Evolutionary conservation across 1,140 invertebrate species (phyloP).

Genomic region (Orussus abietinus): DNA sequence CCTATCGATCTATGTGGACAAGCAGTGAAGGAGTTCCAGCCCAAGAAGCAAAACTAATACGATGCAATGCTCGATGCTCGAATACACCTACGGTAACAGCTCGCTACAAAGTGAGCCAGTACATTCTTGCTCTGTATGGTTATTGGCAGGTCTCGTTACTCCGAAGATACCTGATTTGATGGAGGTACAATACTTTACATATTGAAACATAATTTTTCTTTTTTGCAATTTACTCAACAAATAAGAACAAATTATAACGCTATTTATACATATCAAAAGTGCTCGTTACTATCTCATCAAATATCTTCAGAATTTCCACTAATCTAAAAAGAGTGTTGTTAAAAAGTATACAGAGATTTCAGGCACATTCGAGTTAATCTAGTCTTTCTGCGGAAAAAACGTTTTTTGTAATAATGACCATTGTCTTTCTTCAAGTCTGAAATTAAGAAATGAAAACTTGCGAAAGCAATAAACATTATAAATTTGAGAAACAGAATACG

Average conservation of each 20-base stretch:
- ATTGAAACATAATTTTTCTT: neutral
- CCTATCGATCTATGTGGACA: slow-evolving; percentile 51
- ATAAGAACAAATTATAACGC: too few relatives aligned
- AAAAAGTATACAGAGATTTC: slow-evolving; percentile 51
- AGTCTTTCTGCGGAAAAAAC: slow-evolving; percentile 34
- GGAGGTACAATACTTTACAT: neutral
- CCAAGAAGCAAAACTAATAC: slow-evolving; percentile 56
- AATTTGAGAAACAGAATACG: too few relatives aligned
- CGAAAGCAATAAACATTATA: too few relatives aligned
- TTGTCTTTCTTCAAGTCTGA: slow-evolving; percentile 30
- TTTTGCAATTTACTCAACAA: slow-evolving; percentile 7
- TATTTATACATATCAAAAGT: too few relatives aligned
- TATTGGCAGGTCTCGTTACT: slow-evolving; percentile 43
- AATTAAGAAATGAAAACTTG: too few relatives aligned
- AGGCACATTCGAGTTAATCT: slow-evolving; percentile 54
- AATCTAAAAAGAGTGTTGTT: slow-evolving; percentile 49
- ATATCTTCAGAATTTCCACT: slow-evolving; percentile 47
- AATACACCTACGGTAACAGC: slow-evolving; percentile 51
- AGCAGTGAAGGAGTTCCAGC: slow-evolving; percentile 55
- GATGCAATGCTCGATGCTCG: slow-evolving; percentile 56
- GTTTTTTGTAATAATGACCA: slow-evolving; percentile 31
- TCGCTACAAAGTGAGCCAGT: slow-evolving; percentile 51
- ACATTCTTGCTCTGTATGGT: slow-evolving; percentile 46
- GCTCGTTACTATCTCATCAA: slow-evolving; percentile 29
- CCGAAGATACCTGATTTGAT: slow-evolving; percentile 43